Base-by-base conservation (phyloP, 2,113 vertebrate species). In the Nesogale talazaci region DNA sequence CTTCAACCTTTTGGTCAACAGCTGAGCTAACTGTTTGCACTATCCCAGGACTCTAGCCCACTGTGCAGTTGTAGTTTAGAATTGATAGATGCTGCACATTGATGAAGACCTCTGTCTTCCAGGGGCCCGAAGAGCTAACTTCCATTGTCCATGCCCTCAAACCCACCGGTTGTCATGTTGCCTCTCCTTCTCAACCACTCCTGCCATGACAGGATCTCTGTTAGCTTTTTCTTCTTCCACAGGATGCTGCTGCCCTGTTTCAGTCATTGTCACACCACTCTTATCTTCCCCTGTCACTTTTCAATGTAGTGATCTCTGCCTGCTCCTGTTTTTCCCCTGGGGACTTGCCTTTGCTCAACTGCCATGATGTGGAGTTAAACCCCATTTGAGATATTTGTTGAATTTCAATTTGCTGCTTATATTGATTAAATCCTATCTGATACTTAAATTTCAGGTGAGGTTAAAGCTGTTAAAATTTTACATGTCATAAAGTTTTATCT, bases 191-290 rank as follows among this genome's bases (percentile, higher is more conserved):
- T 74, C 25, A 10, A 12, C 27, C 40, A 20, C 9, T 9, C 11
- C n/a, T 6, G 27, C 36, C 20, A n/a, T 3, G 7, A 0, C 0
- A 12, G 3, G 31, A 34, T 81, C 75, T 29, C 1, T 36, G 0
- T 56, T 91, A 56, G 52, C n/a, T 25, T 88, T 91, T 56, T 38
- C n/a, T 52, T 61, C 4, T 9, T 23, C 72, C 12, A 8, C 23
- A 15, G 36, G 57, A 56, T 34, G 56, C 72, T 31, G 40, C 29
- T 75, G 34, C 20, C 40, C 42, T 15, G 84, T 56, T 88, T 59
- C 46, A 7, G 46, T 52, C 46, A 52, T 52, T 78, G 65, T 80
- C 19, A n/a, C 6, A 10, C 19, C 25, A 23, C 40, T 46, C 1
- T 31, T 77, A n/a, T 86, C 76, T 78, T 59, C 1, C 2, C 42